Evolutionary conservation across 1,140 invertebrate species (phyloP).

Genomic region (Cotesia glomerata): DNA sequence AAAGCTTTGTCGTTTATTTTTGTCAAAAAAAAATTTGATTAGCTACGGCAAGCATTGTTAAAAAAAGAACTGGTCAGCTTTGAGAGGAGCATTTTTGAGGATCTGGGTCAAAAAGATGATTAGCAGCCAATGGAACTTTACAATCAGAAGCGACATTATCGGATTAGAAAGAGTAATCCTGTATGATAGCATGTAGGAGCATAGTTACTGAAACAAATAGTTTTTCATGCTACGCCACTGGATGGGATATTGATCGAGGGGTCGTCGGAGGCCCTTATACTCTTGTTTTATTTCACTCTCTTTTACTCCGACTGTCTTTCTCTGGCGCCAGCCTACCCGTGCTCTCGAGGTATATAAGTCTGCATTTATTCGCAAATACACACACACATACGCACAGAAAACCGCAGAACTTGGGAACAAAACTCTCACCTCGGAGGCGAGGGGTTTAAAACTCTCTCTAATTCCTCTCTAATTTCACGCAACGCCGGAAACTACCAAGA

Average conservation of each 20-base stretch:
- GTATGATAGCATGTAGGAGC: too few species aligned
- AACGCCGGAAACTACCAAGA: neutral
- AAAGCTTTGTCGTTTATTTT: too few species aligned
- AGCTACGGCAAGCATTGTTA: too few species aligned
- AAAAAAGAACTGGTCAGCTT: too few species aligned
- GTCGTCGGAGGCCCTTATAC: conserved; percentile 41
- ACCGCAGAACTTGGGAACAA: neutral
- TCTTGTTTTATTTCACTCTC: too few species aligned
- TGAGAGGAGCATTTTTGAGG: too few species aligned
- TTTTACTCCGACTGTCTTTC: conserved; percentile 20
- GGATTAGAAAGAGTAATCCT: too few species aligned
- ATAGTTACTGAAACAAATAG: conserved; percentile 36
- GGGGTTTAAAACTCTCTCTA: neutral
- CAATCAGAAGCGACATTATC: too few species aligned
- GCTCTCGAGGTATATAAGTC: neutral
- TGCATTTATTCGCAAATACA: neutral
- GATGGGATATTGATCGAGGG: conserved; percentile 51
- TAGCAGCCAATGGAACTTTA: too few species aligned
- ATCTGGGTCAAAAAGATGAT: too few species aligned
- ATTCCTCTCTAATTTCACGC: neutral
- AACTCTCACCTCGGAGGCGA: neutral
- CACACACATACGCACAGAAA: neutral
- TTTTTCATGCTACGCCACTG: conserved; percentile 49
- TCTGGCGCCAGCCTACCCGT: conserved; percentile 31
- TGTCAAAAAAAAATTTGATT: too few species aligned